These are phyloP conservation scores for Clarias pachynema DNA, from an alignment of 2,797 vertebrate genomes.

Conservation along the genomic window DNA sequence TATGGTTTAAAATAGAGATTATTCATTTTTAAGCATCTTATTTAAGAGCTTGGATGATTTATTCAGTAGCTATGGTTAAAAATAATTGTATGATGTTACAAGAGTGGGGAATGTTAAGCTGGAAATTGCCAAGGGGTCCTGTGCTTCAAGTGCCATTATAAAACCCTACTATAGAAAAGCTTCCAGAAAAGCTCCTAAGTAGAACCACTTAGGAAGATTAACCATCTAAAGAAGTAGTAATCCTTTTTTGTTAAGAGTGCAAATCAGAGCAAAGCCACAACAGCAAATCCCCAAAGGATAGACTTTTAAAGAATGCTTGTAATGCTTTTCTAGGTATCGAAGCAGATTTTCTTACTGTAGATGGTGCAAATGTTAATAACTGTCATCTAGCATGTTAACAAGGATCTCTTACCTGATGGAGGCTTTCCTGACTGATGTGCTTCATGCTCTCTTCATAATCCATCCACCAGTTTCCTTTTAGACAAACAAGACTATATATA, in stretches of 20 bases:
- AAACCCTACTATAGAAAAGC: background rate
- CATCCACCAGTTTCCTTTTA: constrained; percentile 38
- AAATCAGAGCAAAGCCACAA: background rate
- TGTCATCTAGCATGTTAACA: background rate
- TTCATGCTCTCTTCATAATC: constrained; percentile 51
- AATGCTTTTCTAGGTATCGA: background rate
- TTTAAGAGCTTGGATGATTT: background rate
- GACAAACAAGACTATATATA: background rate
- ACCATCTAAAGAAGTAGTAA: background rate
- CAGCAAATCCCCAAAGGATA: background rate
- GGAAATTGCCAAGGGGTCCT: background rate
- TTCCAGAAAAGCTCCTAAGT: background rate
- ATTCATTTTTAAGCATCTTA: background rate
- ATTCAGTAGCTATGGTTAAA: background rate
- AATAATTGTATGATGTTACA: background rate
- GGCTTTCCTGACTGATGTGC: constrained; percentile 38
- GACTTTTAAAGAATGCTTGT: background rate
- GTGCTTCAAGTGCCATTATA: background rate
- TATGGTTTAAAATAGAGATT: background rate
- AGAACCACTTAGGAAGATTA: background rate
- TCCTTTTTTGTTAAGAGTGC: no score
- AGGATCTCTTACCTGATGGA: constrained; percentile 25
- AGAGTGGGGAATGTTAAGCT: background rate
- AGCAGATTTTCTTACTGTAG: background rate
- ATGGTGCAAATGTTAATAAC: background rate